Percentiles rank a stretch among this genome's conserved stretches.
Conservation (phyloP, 2,113 vertebrate genomes). For the Alligator mississippiensis region DNA sequence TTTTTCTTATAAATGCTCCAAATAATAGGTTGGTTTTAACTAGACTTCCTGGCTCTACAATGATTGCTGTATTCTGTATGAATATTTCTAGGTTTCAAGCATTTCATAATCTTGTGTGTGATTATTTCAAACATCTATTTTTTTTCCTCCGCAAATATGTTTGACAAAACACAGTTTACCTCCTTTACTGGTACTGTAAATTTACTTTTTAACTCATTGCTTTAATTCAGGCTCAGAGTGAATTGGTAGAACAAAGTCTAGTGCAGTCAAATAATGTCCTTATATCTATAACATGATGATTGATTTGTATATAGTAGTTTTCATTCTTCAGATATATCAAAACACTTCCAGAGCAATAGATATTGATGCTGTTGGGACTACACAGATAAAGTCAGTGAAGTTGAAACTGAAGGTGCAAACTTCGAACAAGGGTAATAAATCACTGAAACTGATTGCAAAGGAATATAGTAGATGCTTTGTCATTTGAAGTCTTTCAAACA, state of each 20-base stretch:
- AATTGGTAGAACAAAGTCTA: conserved; percentile 14
- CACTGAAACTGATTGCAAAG: conserved; percentile 1
- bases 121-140: conserved; percentile 41
- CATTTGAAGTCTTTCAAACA: neutral
- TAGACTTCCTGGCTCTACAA: conserved; percentile 70
- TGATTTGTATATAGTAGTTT: conserved; percentile 1
- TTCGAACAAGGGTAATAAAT: conserved; percentile 26
- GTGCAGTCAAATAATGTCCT: conserved; percentile 14
- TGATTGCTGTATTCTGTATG: conserved; percentile 52
- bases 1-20: conserved; percentile 74
- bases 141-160: conserved; percentile 47
- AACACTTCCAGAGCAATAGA: conserved; percentile 12
- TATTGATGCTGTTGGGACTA: conserved; percentile 2
- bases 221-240: conserved; percentile 9
- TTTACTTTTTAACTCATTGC: conserved; percentile 18
- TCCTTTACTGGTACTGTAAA: neutral
- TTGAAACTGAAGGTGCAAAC: conserved; percentile 6
- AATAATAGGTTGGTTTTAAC: conserved; percentile 76
- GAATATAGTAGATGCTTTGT: neutral
- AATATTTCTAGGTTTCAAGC: conserved; percentile 44
- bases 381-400: conserved; percentile 32
- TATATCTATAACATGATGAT: neutral
- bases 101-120: conserved; percentile 52
- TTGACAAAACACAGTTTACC: conserved; percentile 47
- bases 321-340: neutral